Conservation (phyloP, 30 jellyfish, hydroid and myxozoan species). For the Turritopsis rubra region DNA sequence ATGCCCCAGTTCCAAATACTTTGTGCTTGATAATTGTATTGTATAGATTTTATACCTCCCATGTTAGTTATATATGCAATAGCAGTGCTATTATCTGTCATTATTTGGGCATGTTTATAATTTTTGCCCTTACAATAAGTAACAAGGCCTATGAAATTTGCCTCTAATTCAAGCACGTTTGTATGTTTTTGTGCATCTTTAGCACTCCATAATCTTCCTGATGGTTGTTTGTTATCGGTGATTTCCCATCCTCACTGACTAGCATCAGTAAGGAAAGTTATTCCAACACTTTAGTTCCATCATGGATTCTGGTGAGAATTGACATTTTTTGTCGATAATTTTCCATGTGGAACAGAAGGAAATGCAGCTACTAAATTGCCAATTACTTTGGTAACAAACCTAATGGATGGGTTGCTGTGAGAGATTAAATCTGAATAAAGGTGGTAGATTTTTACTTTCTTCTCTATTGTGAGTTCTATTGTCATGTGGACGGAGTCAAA, state of each 20-base stretch:
- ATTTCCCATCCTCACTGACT: neutral
- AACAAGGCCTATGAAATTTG: neutral
- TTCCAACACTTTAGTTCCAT: neutral
- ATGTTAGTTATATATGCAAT: neutral
- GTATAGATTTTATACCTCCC: neutral
- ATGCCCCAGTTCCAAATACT: neutral
- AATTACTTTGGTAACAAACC: neutral
- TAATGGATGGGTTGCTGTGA: neutral
- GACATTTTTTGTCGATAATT: neutral
- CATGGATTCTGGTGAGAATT: neutral
- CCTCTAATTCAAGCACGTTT: neutral
- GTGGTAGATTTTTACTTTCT: neutral
- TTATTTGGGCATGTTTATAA: neutral
- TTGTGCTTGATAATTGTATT: neutral
- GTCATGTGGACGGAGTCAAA: neutral
- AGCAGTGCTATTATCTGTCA: neutral
- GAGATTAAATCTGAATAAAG: neutral
- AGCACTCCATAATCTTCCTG: neutral
- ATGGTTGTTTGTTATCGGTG: neutral
- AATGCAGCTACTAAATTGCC: neutral
- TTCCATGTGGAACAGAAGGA: neutral
- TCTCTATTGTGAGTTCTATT: neutral
- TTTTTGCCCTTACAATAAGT: neutral
- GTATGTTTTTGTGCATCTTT: neutral
- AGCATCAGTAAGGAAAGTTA: neutral